Percentiles rank a stretch among this genome's conserved stretches.
Evolutionary conservation across 2,797 vertebrate genomes (phyloP).

Genomic region (Anas capensis): DNA sequence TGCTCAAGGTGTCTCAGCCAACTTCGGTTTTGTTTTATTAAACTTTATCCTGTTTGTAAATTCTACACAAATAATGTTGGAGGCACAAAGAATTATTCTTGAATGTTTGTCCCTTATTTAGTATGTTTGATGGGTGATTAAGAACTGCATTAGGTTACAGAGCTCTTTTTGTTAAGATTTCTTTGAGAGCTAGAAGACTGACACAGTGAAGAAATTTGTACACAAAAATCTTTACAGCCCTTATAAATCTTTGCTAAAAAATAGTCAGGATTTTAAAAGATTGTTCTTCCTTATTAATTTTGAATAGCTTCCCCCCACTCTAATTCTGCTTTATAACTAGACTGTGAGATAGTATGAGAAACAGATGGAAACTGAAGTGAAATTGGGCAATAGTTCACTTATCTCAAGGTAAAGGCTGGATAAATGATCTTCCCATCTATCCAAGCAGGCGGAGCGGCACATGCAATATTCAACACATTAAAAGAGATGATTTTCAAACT

Average conservation of each 20-base stretch:
- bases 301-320: not conserved
- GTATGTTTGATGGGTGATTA: not conserved
- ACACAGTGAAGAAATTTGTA: not conserved
- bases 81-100: not conserved
- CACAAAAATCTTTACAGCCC: not conserved
- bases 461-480: not conserved
- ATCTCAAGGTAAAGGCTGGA: not conserved
- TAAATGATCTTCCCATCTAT: not conserved
- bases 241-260: not conserved
- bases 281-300: not conserved
- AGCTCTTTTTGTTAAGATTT: not conserved
- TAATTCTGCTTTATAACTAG: not conserved
- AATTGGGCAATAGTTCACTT: not conserved
- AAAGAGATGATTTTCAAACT: not conserved
- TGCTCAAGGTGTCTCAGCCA: not conserved
- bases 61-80: not conserved
- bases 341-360: not conserved
- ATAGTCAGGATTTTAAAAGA: not conserved
- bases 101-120: not conserved
- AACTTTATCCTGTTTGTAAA: not conserved
- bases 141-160: not conserved
- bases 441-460: not conserved
- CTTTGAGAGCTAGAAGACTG: not conserved
- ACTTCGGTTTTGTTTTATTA: not conserved
- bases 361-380: not conserved